Evolutionary conservation across 1,140 invertebrate genomes (phyloP), one percentile per base, ranked within the genome.

Genomic region (Formica exsecta): DNA sequence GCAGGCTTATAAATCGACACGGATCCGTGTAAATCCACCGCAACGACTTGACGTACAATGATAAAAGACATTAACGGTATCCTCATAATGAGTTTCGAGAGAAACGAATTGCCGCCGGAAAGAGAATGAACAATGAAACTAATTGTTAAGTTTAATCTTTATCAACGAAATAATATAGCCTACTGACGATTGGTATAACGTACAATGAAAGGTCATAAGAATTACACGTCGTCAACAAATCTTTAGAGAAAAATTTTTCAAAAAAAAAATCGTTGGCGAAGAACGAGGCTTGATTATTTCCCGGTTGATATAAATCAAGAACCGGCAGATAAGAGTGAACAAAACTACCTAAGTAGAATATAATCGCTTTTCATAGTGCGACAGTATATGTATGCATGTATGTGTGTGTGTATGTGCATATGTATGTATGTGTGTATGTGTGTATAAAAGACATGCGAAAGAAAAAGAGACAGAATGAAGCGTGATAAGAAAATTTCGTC

Each of bases 161-260:
- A 90, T 85, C 89, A 90, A 90, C 89, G 89, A 90, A 90, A 81
- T 80, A 64, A 86, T 77, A 86, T 81, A 89, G 89, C 89, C 89
- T 90, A 90, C 61, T 36, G 48, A 89, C 68, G 86, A 89, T 74
- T 80, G 57, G 51, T 86, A 83, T 75, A 76, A 89, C 66, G 68
- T 80, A 86, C 59, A 86, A 86, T 73, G 73, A 89, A 73, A 73
- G 61, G 83, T 86, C 80, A 80, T 80, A 44, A 44, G 19, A 54
- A 68, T 65, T 29, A 7, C 48, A 25, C 48, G 54, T 64, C 73
- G 38, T 76, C 38, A 48, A 76, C 59, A 19, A 76, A 76, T 75
- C 22, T 11, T 41, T 3, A 64, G 64, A 64, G 13, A 38, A 36
- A 38, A 29, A 25, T 62, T 36, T 41, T 19, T 38, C 13, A 3